These are phyloP conservation scores for Cybosia mesomella DNA, from an alignment of 2,888 invertebrate genomes.

Conservation along the genomic window DNA sequence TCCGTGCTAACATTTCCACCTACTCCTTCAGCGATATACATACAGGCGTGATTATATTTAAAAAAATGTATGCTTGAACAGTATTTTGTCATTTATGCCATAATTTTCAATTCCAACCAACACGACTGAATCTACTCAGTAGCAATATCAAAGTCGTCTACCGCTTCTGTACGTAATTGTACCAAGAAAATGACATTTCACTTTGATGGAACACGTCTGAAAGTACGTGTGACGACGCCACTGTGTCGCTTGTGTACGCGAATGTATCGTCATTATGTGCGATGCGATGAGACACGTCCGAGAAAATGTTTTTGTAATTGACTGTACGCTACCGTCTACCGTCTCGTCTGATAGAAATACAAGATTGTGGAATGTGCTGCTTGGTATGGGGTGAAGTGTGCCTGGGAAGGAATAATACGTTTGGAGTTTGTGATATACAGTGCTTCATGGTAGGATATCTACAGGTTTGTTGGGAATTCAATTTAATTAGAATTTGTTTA, in stretches of 20 bases:
- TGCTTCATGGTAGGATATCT: too few relatives aligned
- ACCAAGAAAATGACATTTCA: constrained; percentile 36
- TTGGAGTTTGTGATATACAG: not conserved
- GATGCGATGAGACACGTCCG: constrained; percentile 64
- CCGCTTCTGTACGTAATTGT: constrained; percentile 45
- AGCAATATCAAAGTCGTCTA: constrained; percentile 11
- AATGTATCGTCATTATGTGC: constrained; percentile 54
- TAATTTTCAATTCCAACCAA: not conserved
- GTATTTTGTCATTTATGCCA: not conserved
- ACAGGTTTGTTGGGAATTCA: too few relatives aligned
- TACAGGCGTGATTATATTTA: too few relatives aligned
- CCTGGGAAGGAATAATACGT: not conserved
- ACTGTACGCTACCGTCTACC: constrained; percentile 68
- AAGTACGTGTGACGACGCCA: constrained; percentile 23
- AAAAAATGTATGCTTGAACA: not conserved
- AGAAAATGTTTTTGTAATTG: constrained; percentile 66
- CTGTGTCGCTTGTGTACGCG: constrained; percentile 42
- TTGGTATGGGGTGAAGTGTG: constrained; percentile 2
- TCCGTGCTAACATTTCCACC: too few relatives aligned
- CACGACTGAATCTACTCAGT: constrained; percentile 7
- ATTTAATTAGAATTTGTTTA: too few relatives aligned
- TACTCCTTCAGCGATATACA: too few relatives aligned
- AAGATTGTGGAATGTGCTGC: constrained; percentile 32
- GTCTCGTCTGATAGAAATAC: constrained; percentile 54
- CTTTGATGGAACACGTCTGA: constrained; percentile 25